Conservation (phyloP, 2,888 invertebrate genomes). For the Scaptomyza parva region DNA sequence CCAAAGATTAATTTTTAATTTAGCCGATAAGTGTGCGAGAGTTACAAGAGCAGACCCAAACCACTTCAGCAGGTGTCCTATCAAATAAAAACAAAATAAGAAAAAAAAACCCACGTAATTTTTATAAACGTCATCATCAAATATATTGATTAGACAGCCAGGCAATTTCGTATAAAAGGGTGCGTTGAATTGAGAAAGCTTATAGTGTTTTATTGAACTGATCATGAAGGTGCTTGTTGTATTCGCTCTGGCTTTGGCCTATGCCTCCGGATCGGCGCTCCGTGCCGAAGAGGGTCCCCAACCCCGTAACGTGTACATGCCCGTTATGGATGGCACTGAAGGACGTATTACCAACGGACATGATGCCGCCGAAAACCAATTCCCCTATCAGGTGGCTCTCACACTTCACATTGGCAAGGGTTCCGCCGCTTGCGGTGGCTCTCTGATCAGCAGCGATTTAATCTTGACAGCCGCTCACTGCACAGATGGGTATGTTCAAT, state of each 20-base stretch:
- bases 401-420: conserved; percentile 51
- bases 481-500: conserved; percentile 60
- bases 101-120: not conserved
- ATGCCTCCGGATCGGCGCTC: conserved; percentile 65
- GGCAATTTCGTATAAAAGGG: conserved; percentile 37
- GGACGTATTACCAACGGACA: conserved; percentile 73
- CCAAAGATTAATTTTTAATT: conserved; percentile 36
- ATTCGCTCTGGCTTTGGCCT: conserved; percentile 70
- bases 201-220: conserved; percentile 38
- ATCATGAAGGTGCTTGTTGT: conserved; percentile 75
- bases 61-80: conserved; percentile 19
- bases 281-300: conserved; percentile 25
- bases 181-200: not conserved
- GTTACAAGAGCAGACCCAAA: conserved; percentile 17
- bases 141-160: not conserved
- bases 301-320: conserved; percentile 45
- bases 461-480: conserved; percentile 83
- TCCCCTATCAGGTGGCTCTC: conserved; percentile 79
- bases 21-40: conserved; percentile 30
- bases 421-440: conserved; percentile 78
- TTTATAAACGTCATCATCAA: conserved; percentile 22
- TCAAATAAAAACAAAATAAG: conserved; percentile 3
- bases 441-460: conserved; percentile 72
- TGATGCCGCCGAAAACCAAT: conserved; percentile 61
- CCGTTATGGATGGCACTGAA: conserved; percentile 44